Evolutionary conservation across 2,113 vertebrate species (phyloP), one percentile per base, ranked within the genome.

Genomic region (Nematolebias whitei): DNA sequence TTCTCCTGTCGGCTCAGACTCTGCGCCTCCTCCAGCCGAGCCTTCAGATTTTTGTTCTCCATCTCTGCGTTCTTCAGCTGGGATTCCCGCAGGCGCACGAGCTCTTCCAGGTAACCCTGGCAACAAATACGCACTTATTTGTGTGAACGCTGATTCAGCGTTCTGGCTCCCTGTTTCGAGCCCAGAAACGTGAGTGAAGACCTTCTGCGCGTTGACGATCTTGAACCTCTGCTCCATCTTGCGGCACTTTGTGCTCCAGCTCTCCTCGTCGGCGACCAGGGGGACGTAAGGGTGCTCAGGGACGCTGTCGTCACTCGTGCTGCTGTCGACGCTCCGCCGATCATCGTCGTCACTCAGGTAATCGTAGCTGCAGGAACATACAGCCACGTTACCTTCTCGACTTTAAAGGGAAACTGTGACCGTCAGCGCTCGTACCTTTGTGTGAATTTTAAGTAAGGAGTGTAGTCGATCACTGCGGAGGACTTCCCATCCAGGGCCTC

Each of bases 141-240:
- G 9, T 35, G 32, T 10, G 26, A 29, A 7, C 7, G 26, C 26
- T 29, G 26, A 29, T 29, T 29, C 26, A 29, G 26, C 26, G 7
- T 3, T 29, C 26, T 14, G 2, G 14, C 3, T 7, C 41, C 20
- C 14, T 2, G 13, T 14, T 1, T 18, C 22, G 43, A 14, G 13
- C 1, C 18, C 12, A 11, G n/a, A 29, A n/a, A 29, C 15, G 6
- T 16, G 39, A 8, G n/a, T 1, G 1, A 71, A 9, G 80, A 98
- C 97, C 95, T 99, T 99, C 85, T 99, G 97, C 29, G 96, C 97
- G 0, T 98, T 96, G 81, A 98, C 95, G 0, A 98, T 98, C 87
- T 97, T 98, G 67, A 98, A 99, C 78, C 96, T 96, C 90, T 98
- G 96, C 90, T 98, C 96, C 96, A 97, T 98, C 90, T 97, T 98